Evolutionary conservation across 2,797 vertebrate genomes (phyloP).

Genomic region (Acanthis flammea): DNA sequence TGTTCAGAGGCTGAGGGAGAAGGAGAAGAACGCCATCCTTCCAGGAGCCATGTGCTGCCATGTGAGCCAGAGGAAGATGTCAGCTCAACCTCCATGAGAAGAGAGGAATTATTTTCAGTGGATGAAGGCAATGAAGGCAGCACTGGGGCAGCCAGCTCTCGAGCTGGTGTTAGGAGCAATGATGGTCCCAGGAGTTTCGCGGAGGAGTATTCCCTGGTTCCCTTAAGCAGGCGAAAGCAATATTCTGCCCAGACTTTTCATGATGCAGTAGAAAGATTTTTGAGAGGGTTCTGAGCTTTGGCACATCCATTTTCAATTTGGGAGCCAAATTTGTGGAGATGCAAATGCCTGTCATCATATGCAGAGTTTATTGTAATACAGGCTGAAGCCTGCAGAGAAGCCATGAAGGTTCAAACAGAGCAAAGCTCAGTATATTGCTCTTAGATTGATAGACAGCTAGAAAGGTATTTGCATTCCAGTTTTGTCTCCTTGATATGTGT

Average conservation of each 20-base stretch:
- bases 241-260: slow-evolving; percentile 35
- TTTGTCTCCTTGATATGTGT: neutral
- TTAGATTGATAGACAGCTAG: neutral
- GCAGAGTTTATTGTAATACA: neutral
- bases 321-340: neutral
- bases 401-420: neutral
- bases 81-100: neutral
- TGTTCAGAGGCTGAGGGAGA: neutral
- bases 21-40: neutral
- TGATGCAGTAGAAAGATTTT: neutral
- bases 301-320: neutral
- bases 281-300: neutral
- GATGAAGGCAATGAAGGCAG: neutral
- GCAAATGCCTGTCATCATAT: neutral
- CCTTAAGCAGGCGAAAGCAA: neutral
- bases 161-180: neutral
- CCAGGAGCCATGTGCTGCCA: neutral
- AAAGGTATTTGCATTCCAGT: neutral
- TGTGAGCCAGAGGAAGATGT: neutral
- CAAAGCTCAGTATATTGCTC: neutral
- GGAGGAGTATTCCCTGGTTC: neutral
- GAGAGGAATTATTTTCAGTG: neutral
- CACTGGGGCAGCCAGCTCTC: neutral
- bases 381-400: neutral
- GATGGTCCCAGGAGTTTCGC: neutral